phyloP scores from a whole-genome alignment of 2,888 invertebrate species.

The Eupithecia pulchellata region DNA sequence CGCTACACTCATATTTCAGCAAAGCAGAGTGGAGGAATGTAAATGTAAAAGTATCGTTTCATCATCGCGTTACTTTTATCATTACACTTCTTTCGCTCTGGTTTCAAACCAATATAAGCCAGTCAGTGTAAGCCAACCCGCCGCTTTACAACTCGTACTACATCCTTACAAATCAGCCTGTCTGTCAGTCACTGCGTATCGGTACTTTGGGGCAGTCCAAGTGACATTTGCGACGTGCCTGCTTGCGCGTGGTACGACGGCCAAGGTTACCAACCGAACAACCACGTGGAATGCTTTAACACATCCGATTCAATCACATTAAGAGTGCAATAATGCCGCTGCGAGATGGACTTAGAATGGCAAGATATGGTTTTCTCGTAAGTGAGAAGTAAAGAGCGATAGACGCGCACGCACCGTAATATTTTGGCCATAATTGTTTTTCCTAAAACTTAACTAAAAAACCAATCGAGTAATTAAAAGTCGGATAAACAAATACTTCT shows the following conservation, averaged over 20 bases:
- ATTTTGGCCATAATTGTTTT: too few relatives aligned
- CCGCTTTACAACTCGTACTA: background rate
- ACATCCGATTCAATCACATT: slow-evolving; percentile 10
- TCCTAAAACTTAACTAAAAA: too few relatives aligned
- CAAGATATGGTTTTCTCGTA: too few relatives aligned
- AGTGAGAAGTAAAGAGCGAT: too few relatives aligned
- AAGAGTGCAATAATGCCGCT: too few relatives aligned
- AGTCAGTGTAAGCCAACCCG: background rate
- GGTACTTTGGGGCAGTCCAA: slow-evolving; percentile 14
- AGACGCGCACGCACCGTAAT: too few relatives aligned
- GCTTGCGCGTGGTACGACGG: slow-evolving; percentile 39
- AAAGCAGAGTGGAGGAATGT: background rate
- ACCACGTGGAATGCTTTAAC: slow-evolving; percentile 26
- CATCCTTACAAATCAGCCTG: background rate
- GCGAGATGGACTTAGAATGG: too few relatives aligned
- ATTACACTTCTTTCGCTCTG: background rate
- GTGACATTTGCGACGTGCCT: slow-evolving; percentile 39
- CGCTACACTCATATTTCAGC: background rate
- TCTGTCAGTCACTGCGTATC: slow-evolving; percentile 10
- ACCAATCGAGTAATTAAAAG: too few relatives aligned
- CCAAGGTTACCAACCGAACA: slow-evolving; percentile 37
- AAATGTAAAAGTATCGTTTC: background rate
- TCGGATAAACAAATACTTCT: too few relatives aligned
- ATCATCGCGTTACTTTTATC: background rate
- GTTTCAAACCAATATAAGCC: background rate